These are phyloP conservation scores for Serranus cabrilla DNA, from an alignment of 2,797 vertebrate species.

Conservation along the genomic window DNA sequence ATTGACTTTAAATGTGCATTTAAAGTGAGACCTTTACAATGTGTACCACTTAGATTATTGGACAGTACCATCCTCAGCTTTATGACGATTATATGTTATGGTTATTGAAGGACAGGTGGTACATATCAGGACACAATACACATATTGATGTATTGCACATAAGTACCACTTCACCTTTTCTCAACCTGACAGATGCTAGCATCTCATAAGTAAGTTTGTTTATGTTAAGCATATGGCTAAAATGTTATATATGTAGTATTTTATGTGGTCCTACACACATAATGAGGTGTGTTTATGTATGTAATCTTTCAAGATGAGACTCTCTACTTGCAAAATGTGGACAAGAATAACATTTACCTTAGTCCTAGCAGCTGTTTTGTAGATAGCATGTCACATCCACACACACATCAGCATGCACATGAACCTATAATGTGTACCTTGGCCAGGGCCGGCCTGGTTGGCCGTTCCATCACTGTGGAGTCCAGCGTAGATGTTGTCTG, in stretches of 20 bases:
- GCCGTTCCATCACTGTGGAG: slow-evolving; percentile 88
- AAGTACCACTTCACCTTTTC: neutral
- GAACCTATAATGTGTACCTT: slow-evolving; percentile 88
- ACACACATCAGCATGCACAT: slow-evolving; percentile 9
- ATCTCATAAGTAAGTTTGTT: neutral
- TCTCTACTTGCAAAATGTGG: slow-evolving; percentile 13
- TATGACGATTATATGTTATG: neutral
- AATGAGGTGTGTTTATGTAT: slow-evolving; percentile 9
- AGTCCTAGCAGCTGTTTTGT: slow-evolving; percentile 12
- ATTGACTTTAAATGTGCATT: neutral
- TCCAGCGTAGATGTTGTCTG: slow-evolving; percentile 95
- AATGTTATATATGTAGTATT: slow-evolving; percentile 2
- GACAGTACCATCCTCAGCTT: neutral
- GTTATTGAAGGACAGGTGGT: neutral
- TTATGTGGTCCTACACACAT: neutral
- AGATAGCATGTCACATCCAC: neutral
- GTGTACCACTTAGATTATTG: neutral
- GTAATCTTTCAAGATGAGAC: slow-evolving; percentile 4
- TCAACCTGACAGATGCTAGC: neutral
- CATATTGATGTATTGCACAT: slow-evolving; percentile 2
- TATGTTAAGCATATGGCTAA: neutral
- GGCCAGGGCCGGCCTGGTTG: slow-evolving; percentile 84
- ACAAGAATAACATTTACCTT: slow-evolving; percentile 20
- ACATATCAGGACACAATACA: neutral
- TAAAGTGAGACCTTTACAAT: neutral